A percentile compares a stretch with the other conserved stretches of the same genome.
Evolutionary conservation across 2,888 invertebrate genomes (phyloP).

Genomic region (Lymantria dispar): DNA sequence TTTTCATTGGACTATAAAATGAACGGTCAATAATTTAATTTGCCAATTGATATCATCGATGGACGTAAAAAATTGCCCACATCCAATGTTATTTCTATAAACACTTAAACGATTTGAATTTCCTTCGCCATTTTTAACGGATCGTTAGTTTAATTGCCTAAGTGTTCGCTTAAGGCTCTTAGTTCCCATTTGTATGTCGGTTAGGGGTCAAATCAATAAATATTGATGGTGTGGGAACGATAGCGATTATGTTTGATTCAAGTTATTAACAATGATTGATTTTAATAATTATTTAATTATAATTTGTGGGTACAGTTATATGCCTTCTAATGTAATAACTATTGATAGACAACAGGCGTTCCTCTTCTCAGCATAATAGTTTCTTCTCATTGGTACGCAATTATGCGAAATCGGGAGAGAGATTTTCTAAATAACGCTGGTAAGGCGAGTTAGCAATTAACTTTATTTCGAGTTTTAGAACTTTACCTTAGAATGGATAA

Average conservation of each 20-base stretch:
- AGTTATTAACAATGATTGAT: background rate
- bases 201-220: constrained; percentile 24
- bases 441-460: too few species aligned
- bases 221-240: constrained; percentile 20
- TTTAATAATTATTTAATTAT: background rate
- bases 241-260: background rate
- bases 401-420: too few species aligned
- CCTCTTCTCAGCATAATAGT: too few species aligned
- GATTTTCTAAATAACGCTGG: too few species aligned
- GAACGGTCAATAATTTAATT: background rate
- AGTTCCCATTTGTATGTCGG: background rate
- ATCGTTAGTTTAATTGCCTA: constrained; percentile 21
- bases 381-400: too few species aligned
- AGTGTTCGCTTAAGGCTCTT: constrained; percentile 10
- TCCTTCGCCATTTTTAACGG: constrained; percentile 17
- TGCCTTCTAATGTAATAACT: too few species aligned
- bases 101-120: constrained; percentile 2
- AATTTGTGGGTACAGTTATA: too few species aligned
- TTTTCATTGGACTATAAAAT: background rate
- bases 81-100: background rate
- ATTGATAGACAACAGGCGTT: too few species aligned
- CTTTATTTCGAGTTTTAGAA: too few species aligned
- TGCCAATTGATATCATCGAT: background rate
- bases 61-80: background rate
- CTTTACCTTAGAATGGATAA: too few species aligned